Percentiles rank a stretch among this genome's conserved stretches.
Evolutionary conservation across 1,140 invertebrate species (phyloP).

Genomic region (Sinella curviseta): DNA sequence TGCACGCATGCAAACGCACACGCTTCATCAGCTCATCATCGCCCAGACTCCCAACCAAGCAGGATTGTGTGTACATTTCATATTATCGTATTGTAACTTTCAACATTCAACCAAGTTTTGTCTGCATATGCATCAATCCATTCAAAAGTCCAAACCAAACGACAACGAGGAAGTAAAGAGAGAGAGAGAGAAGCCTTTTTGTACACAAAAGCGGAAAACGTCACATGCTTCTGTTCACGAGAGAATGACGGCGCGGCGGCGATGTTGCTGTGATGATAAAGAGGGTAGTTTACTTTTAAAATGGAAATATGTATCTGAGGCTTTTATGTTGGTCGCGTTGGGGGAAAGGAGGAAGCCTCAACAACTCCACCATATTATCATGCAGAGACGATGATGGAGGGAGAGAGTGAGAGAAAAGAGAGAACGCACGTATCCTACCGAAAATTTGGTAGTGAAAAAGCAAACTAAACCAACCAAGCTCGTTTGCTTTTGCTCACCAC

Average conservation of each 20-base stretch:
- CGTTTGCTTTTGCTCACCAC: constrained; percentile 7
- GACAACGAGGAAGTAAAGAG: neutral
- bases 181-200: constrained; percentile 2
- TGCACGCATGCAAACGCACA: neutral
- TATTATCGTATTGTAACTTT: neutral
- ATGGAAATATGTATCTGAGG: constrained; percentile 2
- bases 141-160: no score
- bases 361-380: constrained; percentile 8
- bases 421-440: neutral
- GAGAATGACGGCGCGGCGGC: no score
- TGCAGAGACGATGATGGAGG: neutral
- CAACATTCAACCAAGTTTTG: neutral
- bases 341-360: constrained; percentile 26
- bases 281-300: constrained; percentile 7
- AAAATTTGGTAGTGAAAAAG: neutral
- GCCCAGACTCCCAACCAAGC: neutral
- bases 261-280: neutral
- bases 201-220: constrained; percentile 6
- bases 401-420: neutral
- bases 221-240: neutral
- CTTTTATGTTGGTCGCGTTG: neutral
- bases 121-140: neutral
- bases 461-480: neutral
- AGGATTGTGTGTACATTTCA: neutral
- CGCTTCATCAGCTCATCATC: constrained; percentile 26